phyloP scores from a whole-genome alignment of 1,140 invertebrate species.

The Diploscapter pachys region DNA sequence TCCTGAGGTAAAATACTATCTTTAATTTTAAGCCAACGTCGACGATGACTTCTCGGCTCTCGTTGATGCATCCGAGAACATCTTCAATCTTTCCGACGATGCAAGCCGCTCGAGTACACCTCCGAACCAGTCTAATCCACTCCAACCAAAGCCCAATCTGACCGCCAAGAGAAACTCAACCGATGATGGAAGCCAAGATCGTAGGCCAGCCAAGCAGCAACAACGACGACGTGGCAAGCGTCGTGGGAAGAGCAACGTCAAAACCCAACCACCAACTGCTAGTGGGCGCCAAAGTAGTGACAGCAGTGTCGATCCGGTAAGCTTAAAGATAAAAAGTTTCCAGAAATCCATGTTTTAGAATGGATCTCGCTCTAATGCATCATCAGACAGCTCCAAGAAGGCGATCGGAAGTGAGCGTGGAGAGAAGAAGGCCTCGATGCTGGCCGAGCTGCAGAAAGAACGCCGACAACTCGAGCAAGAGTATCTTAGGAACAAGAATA shows the following conservation, averaged over 20 bases:
- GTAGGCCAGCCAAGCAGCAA: conserved; percentile 4
- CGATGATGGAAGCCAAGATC: not conserved
- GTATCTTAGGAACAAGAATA: conserved; percentile 3
- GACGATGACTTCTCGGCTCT: conserved; percentile 15
- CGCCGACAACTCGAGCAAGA: not conserved
- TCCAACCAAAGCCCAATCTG: conserved; percentile 2
- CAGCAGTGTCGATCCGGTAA: conserved; percentile 5
- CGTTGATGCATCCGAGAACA: conserved; percentile 8
- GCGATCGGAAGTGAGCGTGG: conserved; percentile 11
- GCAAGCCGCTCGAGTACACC: not conserved
- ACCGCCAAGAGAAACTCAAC: not conserved
- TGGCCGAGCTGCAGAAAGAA: no score
- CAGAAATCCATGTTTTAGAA: no score
- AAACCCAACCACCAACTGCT: no score
- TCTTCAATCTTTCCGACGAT: not conserved
- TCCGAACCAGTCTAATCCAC: not conserved
- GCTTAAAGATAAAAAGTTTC: not conserved
- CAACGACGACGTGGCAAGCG: not conserved
- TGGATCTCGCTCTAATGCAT: no score
- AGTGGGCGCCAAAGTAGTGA: not conserved
- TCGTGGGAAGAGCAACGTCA: not conserved
- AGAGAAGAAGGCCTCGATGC: conserved; percentile 7
- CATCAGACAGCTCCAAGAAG: not conserved
- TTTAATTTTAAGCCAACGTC: not conserved
- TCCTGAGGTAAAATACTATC: not conserved